phyloP scores from a whole-genome alignment of 2,113 vertebrate genomes.

The Oreocharis arfaki region DNA sequence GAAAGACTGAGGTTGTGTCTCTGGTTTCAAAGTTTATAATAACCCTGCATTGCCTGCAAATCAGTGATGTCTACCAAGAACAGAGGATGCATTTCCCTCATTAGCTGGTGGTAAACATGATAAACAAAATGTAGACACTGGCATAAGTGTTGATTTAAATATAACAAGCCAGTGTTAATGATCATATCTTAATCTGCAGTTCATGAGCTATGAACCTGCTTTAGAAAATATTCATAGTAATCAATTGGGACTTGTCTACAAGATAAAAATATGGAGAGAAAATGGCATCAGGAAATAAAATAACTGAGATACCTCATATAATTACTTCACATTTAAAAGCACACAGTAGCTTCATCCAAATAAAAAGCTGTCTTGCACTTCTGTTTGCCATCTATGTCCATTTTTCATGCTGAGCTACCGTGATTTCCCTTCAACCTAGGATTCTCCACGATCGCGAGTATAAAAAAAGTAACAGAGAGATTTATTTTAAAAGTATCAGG shows the following conservation, averaged over 20 bases:
- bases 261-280: background rate
- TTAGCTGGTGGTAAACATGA: background rate
- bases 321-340: background rate
- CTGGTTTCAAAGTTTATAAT: background rate
- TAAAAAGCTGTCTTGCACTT: background rate
- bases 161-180: background rate
- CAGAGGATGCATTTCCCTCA: background rate
- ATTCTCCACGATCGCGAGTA: background rate
- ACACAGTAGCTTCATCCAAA: background rate
- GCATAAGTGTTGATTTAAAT: background rate
- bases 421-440: background rate
- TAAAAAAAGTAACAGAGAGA: background rate
- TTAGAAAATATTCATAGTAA: background rate
- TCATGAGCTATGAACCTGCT: background rate
- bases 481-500: background rate
- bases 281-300: background rate
- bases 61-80: background rate
- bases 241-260: background rate
- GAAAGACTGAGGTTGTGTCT: background rate
- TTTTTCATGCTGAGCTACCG: background rate
- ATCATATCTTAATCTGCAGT: background rate
- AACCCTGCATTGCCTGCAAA: background rate
- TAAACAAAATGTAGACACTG: background rate
- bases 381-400: background rate
- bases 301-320: background rate